Percentiles rank a stretch among this genome's conserved stretches.
phyloP scores from a whole-genome alignment of 2,113 vertebrate species.

The Toxotes chatareus region DNA sequence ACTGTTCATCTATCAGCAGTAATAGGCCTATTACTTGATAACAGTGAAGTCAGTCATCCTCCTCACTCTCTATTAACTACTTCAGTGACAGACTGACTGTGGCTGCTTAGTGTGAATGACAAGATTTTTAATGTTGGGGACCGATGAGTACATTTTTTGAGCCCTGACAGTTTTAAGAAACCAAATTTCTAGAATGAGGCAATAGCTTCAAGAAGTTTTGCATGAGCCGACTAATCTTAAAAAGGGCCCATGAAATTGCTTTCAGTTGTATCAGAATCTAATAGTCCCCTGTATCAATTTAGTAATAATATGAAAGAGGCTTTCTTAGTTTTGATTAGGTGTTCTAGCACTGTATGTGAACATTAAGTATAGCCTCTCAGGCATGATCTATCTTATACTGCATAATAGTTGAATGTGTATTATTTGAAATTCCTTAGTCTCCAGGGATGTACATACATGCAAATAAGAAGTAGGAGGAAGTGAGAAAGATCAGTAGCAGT shows the following conservation, averaged over 20 bases:
- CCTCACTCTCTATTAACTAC: constrained; percentile 49
- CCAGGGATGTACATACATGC: background rate
- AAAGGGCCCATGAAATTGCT: background rate
- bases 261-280: background rate
- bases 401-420: background rate
- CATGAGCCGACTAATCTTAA: background rate
- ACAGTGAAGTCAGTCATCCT: constrained; percentile 60
- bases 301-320: background rate
- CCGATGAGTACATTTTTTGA: background rate
- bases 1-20: constrained; percentile 47
- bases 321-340: background rate
- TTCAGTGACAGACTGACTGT: constrained; percentile 39
- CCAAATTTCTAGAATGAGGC: background rate
- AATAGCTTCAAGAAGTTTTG: background rate
- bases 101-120: constrained; percentile 3
- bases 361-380: background rate
- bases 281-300: background rate
- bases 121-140: background rate
- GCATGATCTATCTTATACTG: background rate
- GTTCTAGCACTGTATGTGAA: background rate
- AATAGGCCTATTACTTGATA: constrained; percentile 70
- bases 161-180: background rate
- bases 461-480: constrained; percentile 17
- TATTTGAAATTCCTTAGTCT: background rate
- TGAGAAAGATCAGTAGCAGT: background rate